Base-by-base conservation (phyloP, 2,797 vertebrate genomes). In the Margarornis squamiger region DNA sequence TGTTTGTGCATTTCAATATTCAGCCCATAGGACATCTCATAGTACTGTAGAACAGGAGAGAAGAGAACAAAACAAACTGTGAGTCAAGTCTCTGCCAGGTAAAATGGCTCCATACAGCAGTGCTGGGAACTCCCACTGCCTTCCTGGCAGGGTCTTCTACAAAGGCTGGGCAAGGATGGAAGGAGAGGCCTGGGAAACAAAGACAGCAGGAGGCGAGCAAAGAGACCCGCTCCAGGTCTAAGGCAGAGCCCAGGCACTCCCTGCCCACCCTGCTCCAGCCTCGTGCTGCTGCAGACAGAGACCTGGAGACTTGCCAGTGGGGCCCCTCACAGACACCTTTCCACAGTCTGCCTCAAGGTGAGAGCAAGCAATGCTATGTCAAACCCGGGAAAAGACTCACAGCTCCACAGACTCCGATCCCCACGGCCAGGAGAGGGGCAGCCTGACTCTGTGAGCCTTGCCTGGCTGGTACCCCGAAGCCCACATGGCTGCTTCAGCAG, bases 1-100 rank as follows among this genome's bases (percentile, higher is more conserved):
- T 99, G 99, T 97, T 99, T 99, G 98, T 99, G 99, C 99, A 99
- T 99, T 98, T 99, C 99, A 74, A 99, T 99, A 91, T 99, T 99
- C 95, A 99, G 97, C 86, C 99, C 99, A 2, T 99, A 99, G 72
- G 99, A 99, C 99, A 99, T 99, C 98, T 99, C 99, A 10, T 99
- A 99, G 96, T 99, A 99, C 99, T 99, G 96, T 0, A 43, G 43
- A 67, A 70, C 10, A 12, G 51, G 57, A 41, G 51, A 84, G 54
- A 77, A 87, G 63, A 90, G 48, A 92, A 92, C 23, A 87, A 48
- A 92, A 79, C 17, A n/a, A 74, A 86, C 5, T 10, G 1, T 63
- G 14, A 85, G 70, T 86, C 59, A 66, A 27, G 34, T 45, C 59
- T 67, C 57, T 48, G 43, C 10, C 88, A n/a, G 30, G 29, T 34